Percentiles rank a stretch among this genome's conserved stretches.
phyloP scores from a whole-genome alignment of 2,888 invertebrate genomes.

The Aphodius granarius region DNA sequence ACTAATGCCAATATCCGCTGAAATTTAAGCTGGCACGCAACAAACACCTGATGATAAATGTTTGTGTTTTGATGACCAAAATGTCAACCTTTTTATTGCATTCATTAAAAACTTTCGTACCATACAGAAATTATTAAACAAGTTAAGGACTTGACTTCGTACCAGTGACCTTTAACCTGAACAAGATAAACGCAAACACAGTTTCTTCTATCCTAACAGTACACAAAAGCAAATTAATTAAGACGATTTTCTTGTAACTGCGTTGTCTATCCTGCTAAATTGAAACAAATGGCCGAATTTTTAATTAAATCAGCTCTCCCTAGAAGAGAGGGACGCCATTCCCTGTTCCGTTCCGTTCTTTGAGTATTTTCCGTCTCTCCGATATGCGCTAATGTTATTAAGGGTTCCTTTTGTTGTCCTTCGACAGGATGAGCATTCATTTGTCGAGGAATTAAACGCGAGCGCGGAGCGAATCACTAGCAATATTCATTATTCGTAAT shows the following conservation, averaged over 20 bases:
- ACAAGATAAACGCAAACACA: too few species aligned
- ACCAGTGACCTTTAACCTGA: too few species aligned
- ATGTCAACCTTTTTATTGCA: too few species aligned
- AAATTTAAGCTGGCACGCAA: neutral
- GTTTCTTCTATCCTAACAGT: too few species aligned
- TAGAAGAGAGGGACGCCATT: neutral
- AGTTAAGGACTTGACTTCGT: too few species aligned
- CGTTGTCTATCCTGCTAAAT: neutral
- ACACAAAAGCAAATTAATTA: slow-evolving; percentile 1
- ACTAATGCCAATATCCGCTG: neutral
- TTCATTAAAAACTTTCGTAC: too few species aligned
- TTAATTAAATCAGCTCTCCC: neutral
- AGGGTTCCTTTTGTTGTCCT: neutral
- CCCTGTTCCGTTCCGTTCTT: neutral
- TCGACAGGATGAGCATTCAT: neutral
- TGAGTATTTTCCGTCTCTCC: neutral
- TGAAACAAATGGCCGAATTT: neutral
- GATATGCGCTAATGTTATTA: neutral
- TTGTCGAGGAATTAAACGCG: neutral
- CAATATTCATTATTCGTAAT: neutral
- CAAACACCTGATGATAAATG: neutral
- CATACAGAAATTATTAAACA: too few species aligned
- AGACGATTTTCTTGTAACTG: neutral
- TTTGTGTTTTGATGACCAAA: too few species aligned
- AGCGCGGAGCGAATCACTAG: neutral